A percentile compares a stretch with the other conserved stretches of the same genome.
These are phyloP conservation scores for Bostrychus sinensis DNA, from an alignment of 2,113 vertebrate species.

Conservation along the genomic window DNA sequence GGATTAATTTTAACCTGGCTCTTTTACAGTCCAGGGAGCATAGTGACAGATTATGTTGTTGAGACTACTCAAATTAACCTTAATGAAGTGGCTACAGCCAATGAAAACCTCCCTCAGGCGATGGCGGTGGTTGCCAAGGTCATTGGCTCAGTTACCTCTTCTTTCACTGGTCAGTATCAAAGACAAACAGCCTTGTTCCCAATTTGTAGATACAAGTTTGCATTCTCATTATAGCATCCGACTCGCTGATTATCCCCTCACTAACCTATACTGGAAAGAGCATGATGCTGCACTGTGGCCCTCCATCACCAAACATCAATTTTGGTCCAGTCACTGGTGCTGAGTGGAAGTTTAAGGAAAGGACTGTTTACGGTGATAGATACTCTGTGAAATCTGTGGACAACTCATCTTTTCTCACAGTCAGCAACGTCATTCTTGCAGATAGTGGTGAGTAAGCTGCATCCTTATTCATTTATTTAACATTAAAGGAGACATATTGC, in stretches of 20 bases:
- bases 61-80: background rate
- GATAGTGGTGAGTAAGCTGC: constrained; percentile 61
- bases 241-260: fast-evolving
- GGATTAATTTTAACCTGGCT: background rate
- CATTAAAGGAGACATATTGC: too few relatives aligned
- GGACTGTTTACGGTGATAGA: background rate
- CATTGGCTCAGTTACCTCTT: background rate
- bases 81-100: constrained; percentile 16
- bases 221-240: constrained; percentile 34
- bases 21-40: constrained; percentile 63
- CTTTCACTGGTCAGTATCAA: constrained; percentile 42
- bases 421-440: constrained; percentile 14
- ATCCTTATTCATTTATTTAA: too few relatives aligned
- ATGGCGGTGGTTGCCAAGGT: background rate
- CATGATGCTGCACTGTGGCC: constrained; percentile 34
- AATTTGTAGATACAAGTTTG: background rate
- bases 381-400: background rate
- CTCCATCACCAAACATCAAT: background rate
- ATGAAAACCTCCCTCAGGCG: constrained; percentile 3
- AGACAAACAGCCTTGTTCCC: background rate
- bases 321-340: background rate
- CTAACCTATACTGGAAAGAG: constrained; percentile 20
- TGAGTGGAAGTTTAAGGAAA: constrained; percentile 46
- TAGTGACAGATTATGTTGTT: constrained; percentile 57
- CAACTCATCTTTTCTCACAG: constrained; percentile 7